Evolutionary conservation across 2,797 vertebrate species (phyloP).

Genomic region (Syngnathus rostellatus): DNA sequence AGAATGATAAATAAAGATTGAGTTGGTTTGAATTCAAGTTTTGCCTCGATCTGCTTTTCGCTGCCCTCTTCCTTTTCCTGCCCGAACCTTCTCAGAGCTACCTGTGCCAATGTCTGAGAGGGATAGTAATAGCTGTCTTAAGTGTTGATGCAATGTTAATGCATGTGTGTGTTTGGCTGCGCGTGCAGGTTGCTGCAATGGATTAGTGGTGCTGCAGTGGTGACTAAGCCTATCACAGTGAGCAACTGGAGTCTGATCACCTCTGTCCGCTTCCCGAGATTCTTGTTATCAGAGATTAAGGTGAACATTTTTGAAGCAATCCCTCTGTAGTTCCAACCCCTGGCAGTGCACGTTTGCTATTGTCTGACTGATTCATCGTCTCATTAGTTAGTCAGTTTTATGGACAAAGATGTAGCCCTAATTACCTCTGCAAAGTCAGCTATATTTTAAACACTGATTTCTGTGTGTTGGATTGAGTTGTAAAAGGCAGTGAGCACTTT

Average conservation of each 20-base stretch:
- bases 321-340: not conserved
- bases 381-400: constrained; percentile 6
- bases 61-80: constrained; percentile 20
- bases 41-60: constrained; percentile 21
- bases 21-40: constrained; percentile 23
- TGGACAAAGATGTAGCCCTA: not conserved
- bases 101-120: constrained; percentile 34
- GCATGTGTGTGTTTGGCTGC: constrained; percentile 13
- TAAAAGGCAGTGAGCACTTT: not conserved
- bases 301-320: constrained; percentile 8
- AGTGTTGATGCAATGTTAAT: constrained; percentile 6
- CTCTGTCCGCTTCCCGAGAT: constrained; percentile 7
- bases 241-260: constrained; percentile 28
- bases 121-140: constrained; percentile 17
- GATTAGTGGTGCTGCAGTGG: constrained; percentile 44
- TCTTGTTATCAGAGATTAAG: constrained; percentile 16
- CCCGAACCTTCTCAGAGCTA: constrained; percentile 22
- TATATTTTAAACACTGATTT: not conserved
- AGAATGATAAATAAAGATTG: constrained; percentile 2
- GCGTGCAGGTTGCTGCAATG: constrained; percentile 36
- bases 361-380: constrained; percentile 4
- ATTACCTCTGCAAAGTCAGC: constrained; percentile 4
- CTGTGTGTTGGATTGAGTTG: not conserved
- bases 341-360: constrained; percentile 3
- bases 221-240: constrained; percentile 37